Conservation (phyloP, 1,140 invertebrate species). For the Akabosia matsudoensis region DNA sequence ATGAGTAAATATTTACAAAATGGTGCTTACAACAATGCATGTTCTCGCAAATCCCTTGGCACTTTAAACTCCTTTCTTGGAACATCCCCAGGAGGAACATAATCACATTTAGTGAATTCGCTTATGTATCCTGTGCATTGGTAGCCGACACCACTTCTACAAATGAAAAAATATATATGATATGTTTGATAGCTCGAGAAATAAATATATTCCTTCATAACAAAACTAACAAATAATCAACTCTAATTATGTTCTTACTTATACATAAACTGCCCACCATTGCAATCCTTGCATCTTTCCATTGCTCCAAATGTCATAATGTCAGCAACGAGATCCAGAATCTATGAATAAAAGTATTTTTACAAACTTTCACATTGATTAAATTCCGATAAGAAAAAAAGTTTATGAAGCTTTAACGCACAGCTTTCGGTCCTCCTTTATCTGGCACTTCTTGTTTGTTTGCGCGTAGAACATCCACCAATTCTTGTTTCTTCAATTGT, state of each 20-base stretch:
- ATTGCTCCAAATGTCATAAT: slow-evolving; percentile 82
- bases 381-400: background rate
- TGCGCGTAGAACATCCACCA: slow-evolving; percentile 64
- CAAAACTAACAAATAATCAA: background rate
- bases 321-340: slow-evolving; percentile 75
- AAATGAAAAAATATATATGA: slow-evolving; percentile 25
- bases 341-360: slow-evolving; percentile 53
- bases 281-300: slow-evolving; percentile 74
- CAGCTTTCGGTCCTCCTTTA: slow-evolving; percentile 57
- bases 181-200: background rate
- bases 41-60: slow-evolving; percentile 63
- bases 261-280: slow-evolving; percentile 64
- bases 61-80: slow-evolving; percentile 67
- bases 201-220: background rate
- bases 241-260: slow-evolving; percentile 50
- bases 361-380: background rate
- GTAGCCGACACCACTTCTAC: slow-evolving; percentile 70
- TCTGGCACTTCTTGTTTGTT: slow-evolving; percentile 69
- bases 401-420: slow-evolving; percentile 48
- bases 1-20: background rate
- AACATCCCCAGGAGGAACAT: slow-evolving; percentile 68
- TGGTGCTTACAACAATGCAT: slow-evolving; percentile 59
- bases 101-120: slow-evolving; percentile 87
- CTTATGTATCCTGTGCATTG: slow-evolving; percentile 74
- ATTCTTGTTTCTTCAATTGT: slow-evolving; percentile 56